Conservation (phyloP, 2,113 vertebrate genomes). For the Fregata magnificens region DNA sequence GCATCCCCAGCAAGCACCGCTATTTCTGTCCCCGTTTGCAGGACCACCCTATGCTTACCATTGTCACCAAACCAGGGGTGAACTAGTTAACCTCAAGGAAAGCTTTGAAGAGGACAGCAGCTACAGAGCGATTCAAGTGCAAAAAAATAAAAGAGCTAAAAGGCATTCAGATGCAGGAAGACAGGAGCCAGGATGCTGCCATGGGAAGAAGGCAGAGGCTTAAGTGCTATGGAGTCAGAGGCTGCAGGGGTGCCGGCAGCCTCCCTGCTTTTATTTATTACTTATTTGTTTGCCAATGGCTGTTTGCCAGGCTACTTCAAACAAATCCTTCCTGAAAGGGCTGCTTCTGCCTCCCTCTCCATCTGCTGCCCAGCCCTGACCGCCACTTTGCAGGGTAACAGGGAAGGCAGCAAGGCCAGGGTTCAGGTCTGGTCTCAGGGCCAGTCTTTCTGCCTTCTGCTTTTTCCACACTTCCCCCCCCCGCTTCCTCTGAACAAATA, state of each 20-base stretch:
- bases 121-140: not conserved
- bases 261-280: conserved; percentile 29
- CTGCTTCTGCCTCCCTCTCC: not conserved
- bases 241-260: not conserved
- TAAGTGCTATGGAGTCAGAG: not conserved
- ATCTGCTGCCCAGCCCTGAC: not conserved
- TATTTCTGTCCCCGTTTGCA: not conserved
- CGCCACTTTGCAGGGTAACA: not conserved
- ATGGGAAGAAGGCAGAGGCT: not conserved
- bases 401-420: not conserved
- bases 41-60: not conserved
- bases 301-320: not conserved
- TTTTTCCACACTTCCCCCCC: not conserved
- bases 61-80: not conserved
- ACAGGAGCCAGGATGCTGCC: not conserved
- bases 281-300: conserved; percentile 1
- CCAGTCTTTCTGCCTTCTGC: not conserved
- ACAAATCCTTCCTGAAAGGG: conserved; percentile 4
- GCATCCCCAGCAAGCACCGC: not conserved
- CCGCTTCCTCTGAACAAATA: not conserved
- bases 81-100: not conserved
- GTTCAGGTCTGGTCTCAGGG: not conserved
- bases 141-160: not conserved
- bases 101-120: not conserved
- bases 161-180: not conserved